Conservation (phyloP, 2,888 invertebrate genomes). For the Pristionchus mayeri region DNA sequence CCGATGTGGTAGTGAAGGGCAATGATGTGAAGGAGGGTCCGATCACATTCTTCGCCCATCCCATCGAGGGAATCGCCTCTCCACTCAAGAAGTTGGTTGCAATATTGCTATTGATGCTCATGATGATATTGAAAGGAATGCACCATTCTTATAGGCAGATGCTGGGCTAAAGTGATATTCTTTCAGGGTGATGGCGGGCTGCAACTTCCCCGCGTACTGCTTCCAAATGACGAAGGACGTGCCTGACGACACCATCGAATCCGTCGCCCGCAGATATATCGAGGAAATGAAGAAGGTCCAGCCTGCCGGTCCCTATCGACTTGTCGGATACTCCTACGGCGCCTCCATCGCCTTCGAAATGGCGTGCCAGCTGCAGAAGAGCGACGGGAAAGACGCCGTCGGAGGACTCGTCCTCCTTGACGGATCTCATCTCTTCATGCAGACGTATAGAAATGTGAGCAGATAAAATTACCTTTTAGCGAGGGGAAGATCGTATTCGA, state of each 20-base stretch:
- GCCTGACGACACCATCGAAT: constrained; percentile 74
- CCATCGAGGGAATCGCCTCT: constrained; percentile 86
- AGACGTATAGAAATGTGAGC: constrained; percentile 77
- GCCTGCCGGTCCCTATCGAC: constrained; percentile 87
- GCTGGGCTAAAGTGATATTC: too few relatives aligned
- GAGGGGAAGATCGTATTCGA: too few relatives aligned
- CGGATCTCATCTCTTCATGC: constrained; percentile 82
- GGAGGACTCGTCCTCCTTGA: constrained; percentile 86
- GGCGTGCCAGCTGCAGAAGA: constrained; percentile 86
- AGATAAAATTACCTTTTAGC: too few relatives aligned
- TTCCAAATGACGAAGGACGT: constrained; percentile 74
- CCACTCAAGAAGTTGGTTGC: constrained; percentile 62
- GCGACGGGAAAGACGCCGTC: constrained; percentile 71
- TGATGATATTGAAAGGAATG: too few relatives aligned
- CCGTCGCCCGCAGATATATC: constrained; percentile 73
- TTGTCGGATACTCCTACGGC: constrained; percentile 96
- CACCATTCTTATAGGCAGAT: too few relatives aligned
- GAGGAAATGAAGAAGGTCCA: constrained; percentile 85
- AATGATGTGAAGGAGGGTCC: constrained; percentile 73
- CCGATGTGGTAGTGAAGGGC: constrained; percentile 74
- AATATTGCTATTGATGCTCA: too few relatives aligned
- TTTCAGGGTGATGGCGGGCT: constrained; percentile 83
- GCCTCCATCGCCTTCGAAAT: constrained; percentile 95
- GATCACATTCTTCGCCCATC: constrained; percentile 82
- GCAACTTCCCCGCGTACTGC: constrained; percentile 78